A percentile compares a stretch with the other conserved stretches of the same genome.
These are phyloP conservation scores for Cladopsammia gracilis DNA, from an alignment of 64 coral and sea anemone genomes.

Conservation along the genomic window DNA sequence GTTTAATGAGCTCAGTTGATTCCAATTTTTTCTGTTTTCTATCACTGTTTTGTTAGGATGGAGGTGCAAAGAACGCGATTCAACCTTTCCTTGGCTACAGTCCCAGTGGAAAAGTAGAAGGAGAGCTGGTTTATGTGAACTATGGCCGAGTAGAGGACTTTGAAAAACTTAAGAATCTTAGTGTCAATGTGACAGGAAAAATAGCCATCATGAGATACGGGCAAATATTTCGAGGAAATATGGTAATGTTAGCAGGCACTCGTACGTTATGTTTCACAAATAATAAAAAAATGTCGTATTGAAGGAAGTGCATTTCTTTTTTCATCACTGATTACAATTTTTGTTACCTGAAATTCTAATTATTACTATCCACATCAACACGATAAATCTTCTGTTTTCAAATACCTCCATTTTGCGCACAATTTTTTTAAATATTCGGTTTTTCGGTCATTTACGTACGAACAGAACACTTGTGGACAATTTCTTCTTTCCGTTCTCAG, in stretches of 20 bases:
- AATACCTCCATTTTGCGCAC: too few species aligned
- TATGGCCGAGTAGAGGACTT: conserved; percentile 82
- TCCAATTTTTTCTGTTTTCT: not conserved
- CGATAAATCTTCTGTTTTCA: too few species aligned
- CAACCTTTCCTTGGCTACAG: conserved; percentile 82
- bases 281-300: too few species aligned
- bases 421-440: too few species aligned
- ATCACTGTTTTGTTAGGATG: conserved; percentile 24
- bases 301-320: too few species aligned
- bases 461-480: too few species aligned
- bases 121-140: conserved; percentile 83
- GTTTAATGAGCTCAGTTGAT: not conserved
- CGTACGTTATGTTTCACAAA: too few species aligned
- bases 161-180: conserved; percentile 20
- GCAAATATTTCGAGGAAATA: conserved; percentile 84
- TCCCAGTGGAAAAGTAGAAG: conserved; percentile 61
- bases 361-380: too few species aligned
- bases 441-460: too few species aligned
- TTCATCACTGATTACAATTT: too few species aligned
- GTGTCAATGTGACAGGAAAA: conserved; percentile 30
- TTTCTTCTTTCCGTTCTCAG: conserved; percentile 26
- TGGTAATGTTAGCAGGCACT: conserved; percentile 41
- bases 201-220: conserved; percentile 95
- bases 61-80: conserved; percentile 22
- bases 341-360: too few species aligned